Conservation (phyloP, 2,888 invertebrate genomes). For the Agrilus cyanescens region DNA sequence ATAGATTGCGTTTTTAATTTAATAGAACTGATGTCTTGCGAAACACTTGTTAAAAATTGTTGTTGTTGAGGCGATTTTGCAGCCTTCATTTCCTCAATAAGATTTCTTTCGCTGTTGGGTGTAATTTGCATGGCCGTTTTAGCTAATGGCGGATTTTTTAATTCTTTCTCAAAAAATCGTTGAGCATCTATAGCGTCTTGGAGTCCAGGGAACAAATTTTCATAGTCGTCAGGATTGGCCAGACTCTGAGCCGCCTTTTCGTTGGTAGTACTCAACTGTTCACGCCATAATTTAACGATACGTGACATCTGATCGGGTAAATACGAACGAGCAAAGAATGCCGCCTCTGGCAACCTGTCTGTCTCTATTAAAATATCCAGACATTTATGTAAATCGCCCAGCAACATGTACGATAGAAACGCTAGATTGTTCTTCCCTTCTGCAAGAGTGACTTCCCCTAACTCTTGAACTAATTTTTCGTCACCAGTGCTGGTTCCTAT, state of each 20-base stretch:
- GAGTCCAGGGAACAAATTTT: constrained; percentile 88
- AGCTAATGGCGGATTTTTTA: constrained; percentile 44
- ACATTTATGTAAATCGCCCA: constrained; percentile 81
- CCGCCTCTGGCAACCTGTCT: constrained; percentile 89
- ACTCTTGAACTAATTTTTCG: constrained; percentile 60
- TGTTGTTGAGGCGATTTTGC: constrained; percentile 23
- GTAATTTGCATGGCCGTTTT: constrained; percentile 40
- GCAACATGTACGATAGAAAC: constrained; percentile 81
- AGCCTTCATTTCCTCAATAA: constrained; percentile 56
- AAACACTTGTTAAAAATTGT: neutral
- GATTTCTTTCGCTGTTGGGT: constrained; percentile 55
- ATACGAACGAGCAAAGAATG: constrained; percentile 95
- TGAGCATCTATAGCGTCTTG: constrained; percentile 61
- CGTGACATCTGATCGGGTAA: constrained; percentile 83
- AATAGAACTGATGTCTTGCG: too few relatives aligned
- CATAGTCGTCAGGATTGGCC: constrained; percentile 91
- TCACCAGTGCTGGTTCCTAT: constrained; percentile 81
- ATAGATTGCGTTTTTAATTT: too few relatives aligned
- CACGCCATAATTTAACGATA: constrained; percentile 82
- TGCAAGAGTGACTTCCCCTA: constrained; percentile 59
- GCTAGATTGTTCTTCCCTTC: constrained; percentile 80
- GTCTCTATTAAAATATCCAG: constrained; percentile 79
- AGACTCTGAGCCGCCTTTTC: constrained; percentile 88
- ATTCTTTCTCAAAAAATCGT: constrained; percentile 44
- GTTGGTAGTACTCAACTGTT: constrained; percentile 63